Base-by-base conservation (phyloP, 2,797 vertebrate species). In the Tachyglossus aculeatus region DNA sequence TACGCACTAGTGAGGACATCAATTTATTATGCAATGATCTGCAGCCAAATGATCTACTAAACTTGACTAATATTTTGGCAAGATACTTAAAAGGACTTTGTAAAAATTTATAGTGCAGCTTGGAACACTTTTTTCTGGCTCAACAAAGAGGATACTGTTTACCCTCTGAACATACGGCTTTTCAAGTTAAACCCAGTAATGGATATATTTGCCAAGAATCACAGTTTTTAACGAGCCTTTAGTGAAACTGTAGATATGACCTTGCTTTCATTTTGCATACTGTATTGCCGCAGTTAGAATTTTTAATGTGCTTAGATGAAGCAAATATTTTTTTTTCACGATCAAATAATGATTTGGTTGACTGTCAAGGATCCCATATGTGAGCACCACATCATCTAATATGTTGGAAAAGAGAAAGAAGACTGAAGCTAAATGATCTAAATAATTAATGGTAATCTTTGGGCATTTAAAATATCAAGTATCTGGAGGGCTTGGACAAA, bases 101-200 rank as follows among this genome's bases (percentile, higher is more conserved):
- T 85, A 88, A 82, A 83, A 90, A 88, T 89, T 90, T 91, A 90
- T 88, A 85, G 78, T 78, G 67, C 80, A 75, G 77, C 56, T 86
- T 89, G 77, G 87, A 91, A 88, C 67, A 48, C 13, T 54, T 80
- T 78, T 74, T 61, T 14, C 45, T 80, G 57, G 44, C 70, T 87
- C 83, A 88, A 88, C 86, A 92, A 91, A 93, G 84, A 85, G 86
- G 89, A 93, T 89, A 90, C 78, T 90, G 77, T 89, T 93, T 80
- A 85, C 77, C 56, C 60, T 79, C 84, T 89, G 85, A 89, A 80
- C 66, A 32, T 84, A 77, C 31, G 82, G 77, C 78, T 88, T 84
- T 91, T 90, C 86, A 77, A 89, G 81, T 85, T 88, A 79, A 89
- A 88, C 62, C 19, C 74, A 79, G 81, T 68, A 89, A 90, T 58